Conservation (phyloP, 1,140 invertebrate genomes). For the Zaprionus nigranus region DNA sequence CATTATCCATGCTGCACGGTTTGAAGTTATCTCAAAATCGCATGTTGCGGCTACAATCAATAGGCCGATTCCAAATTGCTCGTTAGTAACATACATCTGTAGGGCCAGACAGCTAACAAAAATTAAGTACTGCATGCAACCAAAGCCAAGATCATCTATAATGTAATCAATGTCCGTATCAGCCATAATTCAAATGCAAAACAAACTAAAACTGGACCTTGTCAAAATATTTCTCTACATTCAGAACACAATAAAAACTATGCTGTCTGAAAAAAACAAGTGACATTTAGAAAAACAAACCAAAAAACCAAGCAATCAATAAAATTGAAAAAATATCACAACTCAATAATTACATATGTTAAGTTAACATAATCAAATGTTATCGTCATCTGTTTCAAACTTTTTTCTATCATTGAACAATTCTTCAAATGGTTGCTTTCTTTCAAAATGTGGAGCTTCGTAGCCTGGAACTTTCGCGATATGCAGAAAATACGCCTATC, state of each 20-base stretch:
- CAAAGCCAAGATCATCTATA: slow-evolving; percentile 43
- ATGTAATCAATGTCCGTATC: slow-evolving; percentile 29
- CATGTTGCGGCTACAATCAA: slow-evolving; percentile 33
- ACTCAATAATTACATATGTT: too few relatives aligned
- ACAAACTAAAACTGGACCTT: not conserved
- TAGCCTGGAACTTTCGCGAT: slow-evolving; percentile 86
- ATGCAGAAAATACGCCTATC: slow-evolving; percentile 87
- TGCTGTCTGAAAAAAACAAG: not conserved
- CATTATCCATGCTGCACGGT: slow-evolving; percentile 27
- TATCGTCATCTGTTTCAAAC: too few relatives aligned
- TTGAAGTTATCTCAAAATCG: slow-evolving; percentile 25
- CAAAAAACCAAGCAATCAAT: too few relatives aligned
- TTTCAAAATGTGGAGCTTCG: slow-evolving; percentile 87
- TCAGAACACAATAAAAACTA: too few relatives aligned
- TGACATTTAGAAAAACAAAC: not conserved
- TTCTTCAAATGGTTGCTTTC: too few relatives aligned
- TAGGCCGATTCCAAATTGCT: slow-evolving; percentile 47
- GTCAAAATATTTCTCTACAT: too few relatives aligned
- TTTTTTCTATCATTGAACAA: too few relatives aligned
- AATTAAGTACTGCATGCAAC: slow-evolving; percentile 38
- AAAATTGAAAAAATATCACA: too few relatives aligned
- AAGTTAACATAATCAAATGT: too few relatives aligned
- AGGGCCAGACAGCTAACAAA: slow-evolving; percentile 2
- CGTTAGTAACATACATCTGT: slow-evolving; percentile 40
- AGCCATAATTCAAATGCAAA: not conserved